Evolutionary conservation across 2,888 invertebrate species (phyloP).

Genomic region (Deroplatys truncata): DNA sequence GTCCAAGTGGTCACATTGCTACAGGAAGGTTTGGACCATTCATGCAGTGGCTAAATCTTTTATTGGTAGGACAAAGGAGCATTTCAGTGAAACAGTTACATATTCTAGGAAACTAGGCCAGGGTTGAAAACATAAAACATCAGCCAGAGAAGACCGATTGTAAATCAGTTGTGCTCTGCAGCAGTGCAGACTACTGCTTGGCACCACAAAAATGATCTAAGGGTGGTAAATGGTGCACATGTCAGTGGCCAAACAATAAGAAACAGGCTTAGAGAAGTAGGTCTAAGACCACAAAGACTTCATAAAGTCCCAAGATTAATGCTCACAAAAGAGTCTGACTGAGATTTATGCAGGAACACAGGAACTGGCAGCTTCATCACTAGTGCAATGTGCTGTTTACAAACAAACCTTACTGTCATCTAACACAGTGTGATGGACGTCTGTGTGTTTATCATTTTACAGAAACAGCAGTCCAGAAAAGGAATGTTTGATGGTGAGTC

Average conservation of each 20-base stretch:
- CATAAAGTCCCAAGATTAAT: not conserved
- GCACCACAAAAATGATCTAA: too few species aligned
- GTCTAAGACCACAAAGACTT: not conserved
- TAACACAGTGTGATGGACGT: not conserved
- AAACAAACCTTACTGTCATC: constrained; percentile 26
- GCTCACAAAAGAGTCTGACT: not conserved
- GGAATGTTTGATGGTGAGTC: not conserved
- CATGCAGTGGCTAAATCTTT: too few species aligned
- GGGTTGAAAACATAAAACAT: too few species aligned
- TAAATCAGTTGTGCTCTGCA: too few species aligned
- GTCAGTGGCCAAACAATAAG: not conserved
- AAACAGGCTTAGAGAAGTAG: not conserved
- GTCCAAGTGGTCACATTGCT: too few species aligned
- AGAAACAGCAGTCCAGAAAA: not conserved
- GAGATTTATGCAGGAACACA: not conserved
- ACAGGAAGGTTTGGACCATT: too few species aligned
- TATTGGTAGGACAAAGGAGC: too few species aligned
- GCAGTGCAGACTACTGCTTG: too few species aligned
- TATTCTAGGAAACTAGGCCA: too few species aligned
- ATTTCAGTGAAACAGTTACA: too few species aligned
- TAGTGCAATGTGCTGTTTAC: constrained; percentile 19
- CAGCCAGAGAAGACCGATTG: too few species aligned
- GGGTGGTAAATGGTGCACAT: not conserved
- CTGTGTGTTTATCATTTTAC: not conserved
- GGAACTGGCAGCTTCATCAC: not conserved